Evolutionary conservation across 2,888 invertebrate genomes (phyloP), one percentile per base, ranked within the genome.

Genomic region (Germaria angustata): DNA sequence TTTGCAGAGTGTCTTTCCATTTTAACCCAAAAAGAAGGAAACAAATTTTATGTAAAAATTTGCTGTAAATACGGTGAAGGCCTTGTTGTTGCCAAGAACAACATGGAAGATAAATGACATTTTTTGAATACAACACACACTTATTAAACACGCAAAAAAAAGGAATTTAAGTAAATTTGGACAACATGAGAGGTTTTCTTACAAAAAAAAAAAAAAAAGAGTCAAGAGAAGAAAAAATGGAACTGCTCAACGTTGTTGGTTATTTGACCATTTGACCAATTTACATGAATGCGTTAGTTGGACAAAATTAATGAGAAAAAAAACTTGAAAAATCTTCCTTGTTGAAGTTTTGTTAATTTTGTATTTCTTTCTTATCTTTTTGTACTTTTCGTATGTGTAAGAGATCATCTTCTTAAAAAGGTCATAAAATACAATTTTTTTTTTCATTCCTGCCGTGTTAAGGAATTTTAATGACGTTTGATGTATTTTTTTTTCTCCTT

Each of bases 211-310:
- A 20, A 22, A 44, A 17, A 61, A 49, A 71, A 59, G 55, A 28
- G 2, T 0, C 36, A n/a, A 55, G 1, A 59, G 39, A n/a, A 51
- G 11, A 49, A 41, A 41, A 55, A 53, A 32, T 55, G 32, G 55
- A 69, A 61, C 68, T 68, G 44, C 71, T 34, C 24, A 36, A 24
- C 55, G 65, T 63, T 53, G 28, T 9, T 63, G 63, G 20, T 75
- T 65, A 41, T 49, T 71, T 82, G 82, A 76, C 82, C 82, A 82
- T 79, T 82, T 82, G 79, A 79, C 79, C 79, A 79, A 15, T 36
- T 65, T 75, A 57, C 65, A 75, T 75, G 65, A 69, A 75, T 80
- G 80, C 75, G 69, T 78, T 71, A 46, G 78, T 51, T 63, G 69
- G 53, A 34, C 41, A 69, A 39, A 24, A 66, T 22, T 63, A 20